Evolutionary conservation across 2,113 vertebrate genomes (phyloP).

Genomic region (Oreocharis arfaki): DNA sequence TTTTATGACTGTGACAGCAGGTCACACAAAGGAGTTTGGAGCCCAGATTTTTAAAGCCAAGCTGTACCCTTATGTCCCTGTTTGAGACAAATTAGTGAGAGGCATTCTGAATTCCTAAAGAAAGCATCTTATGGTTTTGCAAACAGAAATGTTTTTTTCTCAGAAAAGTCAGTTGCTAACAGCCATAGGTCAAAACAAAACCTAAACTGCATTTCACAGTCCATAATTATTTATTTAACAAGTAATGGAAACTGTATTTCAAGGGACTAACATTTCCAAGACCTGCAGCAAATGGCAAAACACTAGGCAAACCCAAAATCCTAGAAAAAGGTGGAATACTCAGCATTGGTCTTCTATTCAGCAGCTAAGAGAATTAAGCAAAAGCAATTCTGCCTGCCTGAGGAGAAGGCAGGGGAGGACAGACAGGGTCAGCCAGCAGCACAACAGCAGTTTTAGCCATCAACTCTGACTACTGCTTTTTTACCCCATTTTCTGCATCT

Average conservation of each 20-base stretch:
- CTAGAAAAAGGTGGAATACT: background rate
- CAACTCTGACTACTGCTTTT: background rate
- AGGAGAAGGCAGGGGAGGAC: background rate
- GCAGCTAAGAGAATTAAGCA: background rate
- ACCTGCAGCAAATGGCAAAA: background rate
- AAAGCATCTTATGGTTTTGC: background rate
- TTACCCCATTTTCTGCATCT: background rate
- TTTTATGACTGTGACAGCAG: background rate
- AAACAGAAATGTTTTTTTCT: background rate
- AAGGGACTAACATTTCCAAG: background rate
- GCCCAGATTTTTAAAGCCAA: background rate
- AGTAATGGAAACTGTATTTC: background rate
- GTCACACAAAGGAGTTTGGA: background rate
- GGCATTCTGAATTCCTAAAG: background rate
- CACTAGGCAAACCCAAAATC: background rate
- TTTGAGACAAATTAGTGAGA: too few species aligned
- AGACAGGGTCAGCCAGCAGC: background rate
- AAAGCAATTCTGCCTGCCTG: background rate
- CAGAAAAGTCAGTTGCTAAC: background rate
- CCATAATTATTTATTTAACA: background rate
- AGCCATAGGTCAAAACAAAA: background rate
- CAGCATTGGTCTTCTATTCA: background rate
- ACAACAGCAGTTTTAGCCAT: background rate
- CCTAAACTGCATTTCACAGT: background rate
- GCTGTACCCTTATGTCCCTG: background rate